Evolutionary conservation across 2,888 invertebrate genomes (phyloP).

Genomic region (Cybosia mesomella): DNA sequence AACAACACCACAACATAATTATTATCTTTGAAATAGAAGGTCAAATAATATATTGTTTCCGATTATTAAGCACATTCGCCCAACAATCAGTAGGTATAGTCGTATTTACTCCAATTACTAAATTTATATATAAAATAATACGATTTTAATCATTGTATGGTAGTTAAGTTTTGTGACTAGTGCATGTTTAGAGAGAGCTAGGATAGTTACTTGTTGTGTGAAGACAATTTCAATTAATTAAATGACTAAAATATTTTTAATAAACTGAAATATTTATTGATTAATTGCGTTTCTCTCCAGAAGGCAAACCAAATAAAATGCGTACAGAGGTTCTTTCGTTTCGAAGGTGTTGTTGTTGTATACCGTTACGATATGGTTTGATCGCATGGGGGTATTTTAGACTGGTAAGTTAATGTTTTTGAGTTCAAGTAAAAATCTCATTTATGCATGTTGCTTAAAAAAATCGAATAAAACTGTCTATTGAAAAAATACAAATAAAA

Average conservation of each 20-base stretch:
- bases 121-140: background rate
- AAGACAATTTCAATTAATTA: background rate
- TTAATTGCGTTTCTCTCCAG: background rate
- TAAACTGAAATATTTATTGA: background rate
- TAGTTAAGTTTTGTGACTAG: background rate
- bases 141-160: background rate
- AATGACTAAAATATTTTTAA: background rate
- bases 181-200: background rate
- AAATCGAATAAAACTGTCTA: too few relatives aligned
- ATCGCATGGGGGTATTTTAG: constrained; percentile 40
- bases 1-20: background rate
- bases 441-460: background rate
- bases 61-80: background rate
- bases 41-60: background rate
- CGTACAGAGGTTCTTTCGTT: constrained; percentile 12
- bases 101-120: background rate
- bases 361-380: constrained; percentile 41
- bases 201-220: background rate
- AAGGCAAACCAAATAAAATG: constrained; percentile 12
- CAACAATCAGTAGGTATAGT: background rate
- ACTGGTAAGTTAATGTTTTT: constrained; percentile 43
- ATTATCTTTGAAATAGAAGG: background rate
- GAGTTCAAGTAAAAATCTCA: background rate
- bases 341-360: constrained; percentile 39
- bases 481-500: too few relatives aligned